These are phyloP conservation scores for Actinemys pallida DNA, from an alignment of 2,113 vertebrate species.

Conservation along the genomic window DNA sequence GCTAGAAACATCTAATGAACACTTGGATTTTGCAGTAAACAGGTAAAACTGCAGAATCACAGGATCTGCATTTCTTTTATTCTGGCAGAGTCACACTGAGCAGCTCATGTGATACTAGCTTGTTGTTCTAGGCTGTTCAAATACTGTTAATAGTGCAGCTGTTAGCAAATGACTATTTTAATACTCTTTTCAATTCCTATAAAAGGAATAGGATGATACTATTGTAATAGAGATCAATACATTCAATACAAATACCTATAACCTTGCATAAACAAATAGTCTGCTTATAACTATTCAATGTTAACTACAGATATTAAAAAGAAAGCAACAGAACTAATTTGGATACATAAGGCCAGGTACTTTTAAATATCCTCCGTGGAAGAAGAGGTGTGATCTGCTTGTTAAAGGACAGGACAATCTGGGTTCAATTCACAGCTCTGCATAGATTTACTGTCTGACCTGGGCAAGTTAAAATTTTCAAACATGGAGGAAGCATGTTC, in stretches of 20 bases:
- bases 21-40: background rate
- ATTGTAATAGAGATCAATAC: background rate
- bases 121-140: background rate
- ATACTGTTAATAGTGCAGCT: background rate
- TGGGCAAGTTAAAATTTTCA: conserved; percentile 19
- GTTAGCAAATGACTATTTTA: background rate
- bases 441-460: background rate
- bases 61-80: background rate
- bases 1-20: background rate
- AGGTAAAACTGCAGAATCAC: background rate
- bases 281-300: background rate
- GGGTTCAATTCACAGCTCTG: background rate
- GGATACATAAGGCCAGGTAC: background rate
- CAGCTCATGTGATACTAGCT: background rate
- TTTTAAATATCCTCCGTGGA: background rate
- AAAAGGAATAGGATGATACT: background rate
- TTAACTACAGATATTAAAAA: background rate
- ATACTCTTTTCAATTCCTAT: background rate
- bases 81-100: background rate
- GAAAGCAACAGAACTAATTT: background rate
- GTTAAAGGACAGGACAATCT: background rate
- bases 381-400: background rate
- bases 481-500: conserved; percentile 4
- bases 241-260: background rate
- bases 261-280: background rate